These are phyloP conservation scores for Penaeus vannamei DNA, from an alignment of 1,140 invertebrate species.

Conservation along the genomic window DNA sequence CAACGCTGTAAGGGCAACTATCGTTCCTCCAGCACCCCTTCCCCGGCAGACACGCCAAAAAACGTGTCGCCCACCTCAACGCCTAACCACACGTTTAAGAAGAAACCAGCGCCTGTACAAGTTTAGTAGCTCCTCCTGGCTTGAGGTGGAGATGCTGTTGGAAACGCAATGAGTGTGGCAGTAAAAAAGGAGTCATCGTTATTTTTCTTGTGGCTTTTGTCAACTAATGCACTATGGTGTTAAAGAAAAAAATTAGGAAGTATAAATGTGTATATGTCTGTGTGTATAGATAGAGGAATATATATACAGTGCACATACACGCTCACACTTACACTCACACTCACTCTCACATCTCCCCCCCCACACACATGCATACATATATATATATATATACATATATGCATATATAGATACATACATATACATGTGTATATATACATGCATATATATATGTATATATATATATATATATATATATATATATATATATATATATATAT, in stretches of 20 bases:
- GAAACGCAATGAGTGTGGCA: too few species aligned
- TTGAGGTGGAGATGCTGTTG: too few species aligned
- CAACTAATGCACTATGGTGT: too few species aligned
- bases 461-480: background rate
- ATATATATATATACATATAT: background rate
- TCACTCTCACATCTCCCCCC: background rate
- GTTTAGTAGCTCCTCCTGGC: constrained; percentile 4
- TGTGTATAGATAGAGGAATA: background rate
- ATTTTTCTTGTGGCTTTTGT: too few species aligned
- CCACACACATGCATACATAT: background rate
- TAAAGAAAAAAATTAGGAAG: background rate
- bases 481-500: background rate
- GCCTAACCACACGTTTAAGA: constrained; percentile 31
- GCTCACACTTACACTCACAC: background rate
- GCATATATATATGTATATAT: background rate
- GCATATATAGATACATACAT: background rate
- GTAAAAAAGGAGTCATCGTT: too few species aligned
- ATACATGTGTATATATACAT: background rate
- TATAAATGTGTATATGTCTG: background rate
- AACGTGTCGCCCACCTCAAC: constrained; percentile 39
- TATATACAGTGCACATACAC: background rate
- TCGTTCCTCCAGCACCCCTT: constrained; percentile 35
- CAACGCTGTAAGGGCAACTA: constrained; percentile 39
- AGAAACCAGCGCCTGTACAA: constrained; percentile 17
- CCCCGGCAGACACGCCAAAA: constrained; percentile 34